phyloP scores from a whole-genome alignment of 2,888 invertebrate genomes.

The Creontiades dilutus region DNA sequence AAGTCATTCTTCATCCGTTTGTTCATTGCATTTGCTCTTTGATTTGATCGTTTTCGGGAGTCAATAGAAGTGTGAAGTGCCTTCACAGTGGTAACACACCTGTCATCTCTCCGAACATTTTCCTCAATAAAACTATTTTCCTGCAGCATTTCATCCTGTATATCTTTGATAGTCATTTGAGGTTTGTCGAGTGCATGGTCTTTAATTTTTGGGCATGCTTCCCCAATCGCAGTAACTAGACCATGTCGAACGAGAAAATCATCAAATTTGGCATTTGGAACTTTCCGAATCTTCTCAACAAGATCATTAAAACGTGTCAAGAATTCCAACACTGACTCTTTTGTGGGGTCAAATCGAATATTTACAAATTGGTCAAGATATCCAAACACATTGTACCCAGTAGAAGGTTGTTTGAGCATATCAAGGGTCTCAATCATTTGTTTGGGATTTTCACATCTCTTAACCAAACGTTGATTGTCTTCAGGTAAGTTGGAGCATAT shows the following conservation, averaged over 20 bases:
- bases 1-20: too few relatives aligned
- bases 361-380: conserved; percentile 34
- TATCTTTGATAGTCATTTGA: background rate
- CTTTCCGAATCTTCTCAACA: conserved; percentile 23
- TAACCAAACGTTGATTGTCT: conserved; percentile 25
- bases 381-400: conserved; percentile 29
- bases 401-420: background rate
- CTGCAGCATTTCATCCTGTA: background rate
- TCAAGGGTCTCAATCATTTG: conserved; percentile 44
- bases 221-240: conserved; percentile 29
- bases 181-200: conserved; percentile 10
- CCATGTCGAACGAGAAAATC: conserved; percentile 50
- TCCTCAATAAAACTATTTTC: conserved; percentile 41
- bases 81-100: background rate
- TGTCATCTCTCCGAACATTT: conserved; percentile 15
- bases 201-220: background rate
- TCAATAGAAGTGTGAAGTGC: conserved; percentile 1
- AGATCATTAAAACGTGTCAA: conserved; percentile 7
- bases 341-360: conserved; percentile 13
- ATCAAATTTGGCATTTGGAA: conserved; percentile 39
- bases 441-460: conserved; percentile 32
- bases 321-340: conserved; percentile 41
- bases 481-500: too few relatives aligned
- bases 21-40: too few relatives aligned
- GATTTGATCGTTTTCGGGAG: background rate